Percentiles rank a stretch among this genome's conserved stretches.
These are phyloP conservation scores for Brachionus calyciflorus DNA, from an alignment of 1,140 invertebrate species.

Conservation along the genomic window DNA sequence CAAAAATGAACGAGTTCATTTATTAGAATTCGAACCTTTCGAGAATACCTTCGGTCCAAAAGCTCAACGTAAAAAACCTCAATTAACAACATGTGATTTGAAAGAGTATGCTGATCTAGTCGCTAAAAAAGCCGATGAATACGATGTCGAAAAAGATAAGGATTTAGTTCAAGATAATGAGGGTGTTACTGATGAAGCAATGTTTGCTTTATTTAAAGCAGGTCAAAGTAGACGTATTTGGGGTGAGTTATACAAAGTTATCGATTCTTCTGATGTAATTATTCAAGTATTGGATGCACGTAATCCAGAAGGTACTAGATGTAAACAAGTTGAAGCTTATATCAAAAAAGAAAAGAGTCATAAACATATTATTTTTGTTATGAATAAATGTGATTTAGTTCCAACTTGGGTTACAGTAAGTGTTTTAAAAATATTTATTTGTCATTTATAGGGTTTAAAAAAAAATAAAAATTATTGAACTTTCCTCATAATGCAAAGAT, in stretches of 20 bases:
- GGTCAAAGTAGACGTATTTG: slow-evolving; percentile 96
- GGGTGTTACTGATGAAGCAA: slow-evolving; percentile 52
- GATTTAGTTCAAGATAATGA: slow-evolving; percentile 42
- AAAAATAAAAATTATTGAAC: too few relatives aligned
- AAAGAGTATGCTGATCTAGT: slow-evolving; percentile 52
- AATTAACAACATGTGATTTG: slow-evolving; percentile 68
- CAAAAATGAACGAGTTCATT: slow-evolving; percentile 77
- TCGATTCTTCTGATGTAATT: slow-evolving; percentile 96
- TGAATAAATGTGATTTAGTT: slow-evolving; percentile 89
- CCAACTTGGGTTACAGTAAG: slow-evolving; percentile 87
- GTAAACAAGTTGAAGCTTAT: slow-evolving; percentile 84
- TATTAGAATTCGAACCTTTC: slow-evolving; percentile 91
- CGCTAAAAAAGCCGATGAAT: slow-evolving; percentile 52
- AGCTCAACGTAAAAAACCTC: slow-evolving; percentile 83
- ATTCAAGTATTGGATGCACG: slow-evolving; percentile 87
- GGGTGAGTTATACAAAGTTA: slow-evolving; percentile 96
- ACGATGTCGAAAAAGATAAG: slow-evolving; percentile 29
- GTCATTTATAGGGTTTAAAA: too few relatives aligned
- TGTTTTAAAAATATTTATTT: too few relatives aligned
- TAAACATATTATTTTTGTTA: slow-evolving; percentile 88
- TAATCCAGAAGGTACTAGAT: slow-evolving; percentile 90
- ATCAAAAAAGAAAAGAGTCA: slow-evolving; percentile 83
- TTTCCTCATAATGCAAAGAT: too few relatives aligned
- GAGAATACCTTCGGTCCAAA: slow-evolving; percentile 91
- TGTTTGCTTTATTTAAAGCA: slow-evolving; percentile 62